A percentile compares a stretch with the other conserved stretches of the same genome.
Evolutionary conservation across 2,888 invertebrate species (phyloP).

Genomic region (Cetonia aurata): DNA sequence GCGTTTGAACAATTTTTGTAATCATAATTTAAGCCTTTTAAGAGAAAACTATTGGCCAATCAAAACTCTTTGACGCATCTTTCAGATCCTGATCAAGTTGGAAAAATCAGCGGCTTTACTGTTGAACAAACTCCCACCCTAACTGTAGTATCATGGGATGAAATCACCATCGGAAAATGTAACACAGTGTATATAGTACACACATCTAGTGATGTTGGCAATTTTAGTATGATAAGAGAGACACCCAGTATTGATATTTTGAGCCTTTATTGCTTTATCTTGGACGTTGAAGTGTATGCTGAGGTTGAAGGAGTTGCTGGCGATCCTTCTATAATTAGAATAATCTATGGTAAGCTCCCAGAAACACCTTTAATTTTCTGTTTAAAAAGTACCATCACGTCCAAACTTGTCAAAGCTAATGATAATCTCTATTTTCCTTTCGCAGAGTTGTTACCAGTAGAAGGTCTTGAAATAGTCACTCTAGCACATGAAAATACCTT

Average conservation of each 20-base stretch:
- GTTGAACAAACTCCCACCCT: too few species aligned
- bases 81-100: background rate
- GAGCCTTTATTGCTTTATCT: background rate
- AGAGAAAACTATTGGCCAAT: background rate
- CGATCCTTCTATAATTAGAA: too few species aligned
- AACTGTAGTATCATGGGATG: constrained; percentile 1
- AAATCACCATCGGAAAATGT: background rate
- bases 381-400: too few species aligned
- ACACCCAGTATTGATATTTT: background rate
- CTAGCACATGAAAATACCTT: background rate
- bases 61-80: background rate
- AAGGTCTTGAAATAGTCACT: background rate
- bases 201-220: background rate
- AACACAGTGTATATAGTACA: background rate
- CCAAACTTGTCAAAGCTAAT: too few species aligned
- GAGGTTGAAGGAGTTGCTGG: too few species aligned
- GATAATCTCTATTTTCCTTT: too few species aligned
- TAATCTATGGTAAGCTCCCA: background rate
- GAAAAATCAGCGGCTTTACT: too few species aligned
- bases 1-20: too few species aligned
- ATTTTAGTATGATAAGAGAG: background rate
- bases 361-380: too few species aligned
- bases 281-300: too few species aligned
- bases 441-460: background rate
- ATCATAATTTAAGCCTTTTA: background rate